Evolutionary conservation across 2,797 vertebrate species (phyloP).

Genomic region (Fratercula arctica): DNA sequence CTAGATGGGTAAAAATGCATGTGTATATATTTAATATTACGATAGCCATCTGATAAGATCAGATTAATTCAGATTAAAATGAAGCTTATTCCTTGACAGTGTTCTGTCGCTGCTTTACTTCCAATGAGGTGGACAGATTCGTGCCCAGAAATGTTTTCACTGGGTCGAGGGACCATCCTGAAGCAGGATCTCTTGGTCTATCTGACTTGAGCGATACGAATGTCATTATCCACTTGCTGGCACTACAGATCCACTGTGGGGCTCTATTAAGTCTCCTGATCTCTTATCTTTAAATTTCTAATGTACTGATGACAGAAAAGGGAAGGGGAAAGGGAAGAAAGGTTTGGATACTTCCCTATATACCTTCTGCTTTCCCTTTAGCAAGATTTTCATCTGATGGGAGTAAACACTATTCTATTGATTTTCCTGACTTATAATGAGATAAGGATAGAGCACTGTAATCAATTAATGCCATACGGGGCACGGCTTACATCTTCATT

Average conservation of each 20-base stretch:
- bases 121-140: not conserved
- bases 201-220: not conserved
- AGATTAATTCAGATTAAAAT: not conserved
- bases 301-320: not conserved
- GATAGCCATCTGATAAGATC: not conserved
- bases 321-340: not conserved
- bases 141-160: not conserved
- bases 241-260: not conserved
- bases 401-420: not conserved
- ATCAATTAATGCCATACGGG: not conserved
- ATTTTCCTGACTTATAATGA: conserved; percentile 1
- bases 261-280: not conserved
- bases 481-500: not conserved
- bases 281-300: not conserved
- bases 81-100: not conserved
- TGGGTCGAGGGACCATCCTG: not conserved
- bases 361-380: not conserved
- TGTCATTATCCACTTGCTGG: not conserved
- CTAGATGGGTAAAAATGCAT: not conserved
- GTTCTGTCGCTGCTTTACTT: not conserved
- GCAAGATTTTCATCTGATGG: not conserved
- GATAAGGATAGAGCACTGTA: not conserved
- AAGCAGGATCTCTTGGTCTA: not conserved
- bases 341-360: not conserved
- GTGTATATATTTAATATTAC: not conserved